Conservation (phyloP, 2,888 invertebrate species). For the Ligdia adustata region DNA sequence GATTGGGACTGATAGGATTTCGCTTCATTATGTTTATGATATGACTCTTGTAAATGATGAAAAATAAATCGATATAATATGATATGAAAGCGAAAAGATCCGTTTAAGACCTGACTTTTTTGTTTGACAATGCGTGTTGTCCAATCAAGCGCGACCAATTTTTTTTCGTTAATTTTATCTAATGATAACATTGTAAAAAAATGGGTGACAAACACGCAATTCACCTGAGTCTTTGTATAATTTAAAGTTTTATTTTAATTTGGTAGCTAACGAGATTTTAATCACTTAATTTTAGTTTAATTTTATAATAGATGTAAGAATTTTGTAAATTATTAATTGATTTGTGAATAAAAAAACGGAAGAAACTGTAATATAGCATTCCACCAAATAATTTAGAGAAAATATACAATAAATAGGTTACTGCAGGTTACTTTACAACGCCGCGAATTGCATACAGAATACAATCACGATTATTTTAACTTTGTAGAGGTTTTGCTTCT, state of each 20-base stretch:
- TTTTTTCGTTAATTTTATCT: too few species aligned
- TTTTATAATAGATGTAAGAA: conserved; percentile 4
- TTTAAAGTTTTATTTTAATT: neutral
- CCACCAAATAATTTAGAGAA: conserved; percentile 51
- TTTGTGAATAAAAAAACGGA: conserved; percentile 7
- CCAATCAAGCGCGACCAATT: too few species aligned
- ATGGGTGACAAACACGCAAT: too few species aligned
- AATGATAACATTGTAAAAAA: too few species aligned
- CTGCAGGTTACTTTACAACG: neutral
- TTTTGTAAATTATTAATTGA: conserved; percentile 11
- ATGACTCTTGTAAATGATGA: too few species aligned
- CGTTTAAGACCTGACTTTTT: neutral
- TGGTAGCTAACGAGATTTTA: conserved; percentile 1
- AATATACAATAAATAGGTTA: conserved; percentile 13
- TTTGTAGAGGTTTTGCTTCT: too few species aligned
- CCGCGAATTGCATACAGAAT: too few species aligned
- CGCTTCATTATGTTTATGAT: too few species aligned
- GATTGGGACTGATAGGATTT: too few species aligned
- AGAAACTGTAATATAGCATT: conserved; percentile 47
- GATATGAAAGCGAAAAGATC: neutral
- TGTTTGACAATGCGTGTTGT: neutral
- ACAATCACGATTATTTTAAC: too few species aligned
- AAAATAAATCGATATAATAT: too few species aligned
- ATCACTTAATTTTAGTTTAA: neutral
- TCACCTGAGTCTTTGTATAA: neutral